Evolutionary conservation across 2,888 invertebrate species (phyloP).

Genomic region (Zhuqinia jingwanae): DNA sequence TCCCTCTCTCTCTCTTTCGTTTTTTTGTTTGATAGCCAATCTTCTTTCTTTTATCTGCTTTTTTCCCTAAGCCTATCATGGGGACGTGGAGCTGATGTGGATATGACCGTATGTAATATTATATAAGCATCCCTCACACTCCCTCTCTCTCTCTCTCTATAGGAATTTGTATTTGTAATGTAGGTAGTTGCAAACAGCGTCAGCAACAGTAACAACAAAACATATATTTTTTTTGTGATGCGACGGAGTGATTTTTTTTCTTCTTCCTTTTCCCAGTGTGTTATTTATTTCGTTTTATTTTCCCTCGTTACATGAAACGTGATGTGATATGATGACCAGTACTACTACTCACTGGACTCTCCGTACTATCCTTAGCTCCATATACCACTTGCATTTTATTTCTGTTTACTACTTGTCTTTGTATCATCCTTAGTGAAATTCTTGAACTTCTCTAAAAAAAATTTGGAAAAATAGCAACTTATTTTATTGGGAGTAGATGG

Average conservation of each 20-base stretch:
- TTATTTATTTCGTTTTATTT: constrained; percentile 61
- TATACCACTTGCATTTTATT: background rate
- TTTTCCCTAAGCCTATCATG: constrained; percentile 13
- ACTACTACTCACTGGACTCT: constrained; percentile 3
- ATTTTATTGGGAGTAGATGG: constrained; percentile 6
- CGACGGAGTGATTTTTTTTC: constrained; percentile 41
- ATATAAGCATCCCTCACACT: no score
- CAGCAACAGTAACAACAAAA: constrained; percentile 4
- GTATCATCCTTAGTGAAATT: background rate
- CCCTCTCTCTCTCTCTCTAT: no score
- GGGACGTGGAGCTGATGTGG: constrained; percentile 12
- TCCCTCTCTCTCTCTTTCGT: constrained; percentile 14
- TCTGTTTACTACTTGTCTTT: background rate
- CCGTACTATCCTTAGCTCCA: no score
- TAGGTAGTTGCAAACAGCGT: background rate
- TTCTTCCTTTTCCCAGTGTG: constrained; percentile 48
- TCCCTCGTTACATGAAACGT: constrained; percentile 49
- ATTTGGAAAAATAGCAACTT: no score
- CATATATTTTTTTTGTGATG: constrained; percentile 1
- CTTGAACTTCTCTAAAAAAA: background rate
- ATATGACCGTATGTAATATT: constrained; percentile 48
- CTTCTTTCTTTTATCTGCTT: constrained; percentile 58
- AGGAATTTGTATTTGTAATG: background rate
- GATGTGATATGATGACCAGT: constrained; percentile 34
- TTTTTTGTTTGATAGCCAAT: constrained; percentile 70